Evolutionary conservation across 64 coral and sea anemone species (phyloP).

Genomic region (Anthopleura sola): DNA sequence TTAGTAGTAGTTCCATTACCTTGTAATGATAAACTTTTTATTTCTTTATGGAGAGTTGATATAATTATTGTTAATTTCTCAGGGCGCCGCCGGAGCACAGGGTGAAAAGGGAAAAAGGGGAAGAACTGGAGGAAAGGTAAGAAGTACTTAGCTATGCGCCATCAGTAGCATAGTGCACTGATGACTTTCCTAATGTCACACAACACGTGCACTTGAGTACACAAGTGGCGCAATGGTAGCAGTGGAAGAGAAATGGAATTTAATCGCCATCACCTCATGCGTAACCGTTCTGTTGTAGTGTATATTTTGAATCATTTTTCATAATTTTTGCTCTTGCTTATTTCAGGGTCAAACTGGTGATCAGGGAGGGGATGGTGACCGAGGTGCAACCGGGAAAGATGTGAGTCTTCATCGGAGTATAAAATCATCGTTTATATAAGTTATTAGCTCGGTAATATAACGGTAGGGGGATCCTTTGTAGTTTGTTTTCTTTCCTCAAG

Average conservation of each 20-base stretch:
- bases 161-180: not conserved
- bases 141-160: too few species aligned
- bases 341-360: constrained; percentile 12
- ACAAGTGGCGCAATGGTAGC: too few species aligned
- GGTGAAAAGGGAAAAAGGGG: not conserved
- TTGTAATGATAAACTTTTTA: too few species aligned
- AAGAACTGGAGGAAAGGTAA: constrained; percentile 21
- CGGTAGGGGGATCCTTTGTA: too few species aligned
- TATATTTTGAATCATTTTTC: not conserved
- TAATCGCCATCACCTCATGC: too few species aligned
- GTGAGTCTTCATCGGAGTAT: not conserved
- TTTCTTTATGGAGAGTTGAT: not conserved
- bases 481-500: too few species aligned
- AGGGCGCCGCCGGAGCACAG: not conserved
- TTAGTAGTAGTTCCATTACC: too few species aligned
- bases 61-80: not conserved
- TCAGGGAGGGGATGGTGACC: not conserved
- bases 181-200: too few species aligned
- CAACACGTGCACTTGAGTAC: too few species aligned
- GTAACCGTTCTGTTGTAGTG: too few species aligned
- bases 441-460: too few species aligned
- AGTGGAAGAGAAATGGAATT: too few species aligned
- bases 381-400: not conserved
- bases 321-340: not conserved
- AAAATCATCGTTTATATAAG: not conserved